These are phyloP conservation scores for Amphipyra berbera DNA, from an alignment of 2,888 invertebrate genomes.

Conservation along the genomic window DNA sequence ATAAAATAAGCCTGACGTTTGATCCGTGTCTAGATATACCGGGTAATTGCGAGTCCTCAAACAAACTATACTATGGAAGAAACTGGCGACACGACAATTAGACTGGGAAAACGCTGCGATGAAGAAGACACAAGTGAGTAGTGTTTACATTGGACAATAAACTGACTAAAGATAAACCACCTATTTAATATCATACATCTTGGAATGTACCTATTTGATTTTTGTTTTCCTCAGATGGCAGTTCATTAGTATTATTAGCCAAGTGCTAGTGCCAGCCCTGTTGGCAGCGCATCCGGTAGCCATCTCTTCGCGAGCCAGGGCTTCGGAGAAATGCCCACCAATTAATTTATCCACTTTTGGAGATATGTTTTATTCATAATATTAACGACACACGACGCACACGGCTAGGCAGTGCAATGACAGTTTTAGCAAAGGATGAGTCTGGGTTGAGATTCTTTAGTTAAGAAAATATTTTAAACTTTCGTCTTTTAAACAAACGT, in stretches of 20 bases:
- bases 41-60: too few species aligned
- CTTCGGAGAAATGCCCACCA: conserved; percentile 75
- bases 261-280: conserved; percentile 54
- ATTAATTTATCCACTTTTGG: conserved; percentile 81
- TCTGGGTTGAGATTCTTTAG: not conserved
- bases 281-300: conserved; percentile 54
- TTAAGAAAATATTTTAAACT: conserved; percentile 1
- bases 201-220: not conserved
- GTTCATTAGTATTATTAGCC: conserved; percentile 7
- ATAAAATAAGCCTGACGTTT: too few species aligned
- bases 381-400: conserved; percentile 51
- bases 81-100: too few species aligned
- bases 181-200: too few species aligned
- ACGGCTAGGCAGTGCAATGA: conserved; percentile 7
- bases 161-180: too few species aligned
- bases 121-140: too few species aligned
- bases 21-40: too few species aligned
- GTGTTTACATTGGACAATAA: too few species aligned
- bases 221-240: not conserved
- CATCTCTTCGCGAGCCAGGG: conserved; percentile 51
- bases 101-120: too few species aligned
- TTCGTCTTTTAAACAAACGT: not conserved
- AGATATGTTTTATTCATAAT: conserved; percentile 74
- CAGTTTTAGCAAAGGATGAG: conserved; percentile 25
- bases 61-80: too few species aligned